Evolutionary conservation across 1,140 invertebrate genomes (phyloP), one percentile per base, ranked within the genome.

Genomic region (Drosophila rhopaloa): DNA sequence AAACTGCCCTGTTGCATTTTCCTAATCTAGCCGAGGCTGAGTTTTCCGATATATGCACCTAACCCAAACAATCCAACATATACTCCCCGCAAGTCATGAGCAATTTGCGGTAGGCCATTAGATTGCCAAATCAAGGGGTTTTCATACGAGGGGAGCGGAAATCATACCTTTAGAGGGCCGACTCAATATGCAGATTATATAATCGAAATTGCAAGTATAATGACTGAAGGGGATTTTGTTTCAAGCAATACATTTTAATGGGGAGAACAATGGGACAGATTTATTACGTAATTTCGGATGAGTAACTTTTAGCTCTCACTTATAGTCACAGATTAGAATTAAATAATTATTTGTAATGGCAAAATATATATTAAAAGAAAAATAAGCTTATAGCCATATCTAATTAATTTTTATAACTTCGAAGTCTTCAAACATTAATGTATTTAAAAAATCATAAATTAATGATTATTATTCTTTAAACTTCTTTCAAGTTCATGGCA

Each of bases 21-120:
- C 38, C 16, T 40, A 24, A 35, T 19, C 56, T 46, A 35, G 16
- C 11, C 41, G 56, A 13, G 27, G 29, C 59, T 16, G 63, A 56
- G 41, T 68, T 55, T 70, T 70, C 32, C 63, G 59, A 70, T 35
- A 68, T 55, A 11, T 37, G 7, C 19, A 13, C 62, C 32, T 10
- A 68, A 14, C 35, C 48, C 27, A 40, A 38, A 38, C 48, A 38
- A 70, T 19, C 48, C 40, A 10, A 35, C 48, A 68, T 41, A 70
- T 46, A 70, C 50, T 55, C 48, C 43, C 32, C 16, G 41, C 27
- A 29, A 70, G 66, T 70, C 48, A 70, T 47, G 63, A 70, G 48
- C 63, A 68, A 70, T 70, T 70, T 70, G 66, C 63, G 66, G 66
- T 70, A 4, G 16, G 14, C 46, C 50, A 70, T 70, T 70, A 70